Base-by-base conservation (phyloP, 2,888 invertebrate genomes). In the Noctua janthe region DNA sequence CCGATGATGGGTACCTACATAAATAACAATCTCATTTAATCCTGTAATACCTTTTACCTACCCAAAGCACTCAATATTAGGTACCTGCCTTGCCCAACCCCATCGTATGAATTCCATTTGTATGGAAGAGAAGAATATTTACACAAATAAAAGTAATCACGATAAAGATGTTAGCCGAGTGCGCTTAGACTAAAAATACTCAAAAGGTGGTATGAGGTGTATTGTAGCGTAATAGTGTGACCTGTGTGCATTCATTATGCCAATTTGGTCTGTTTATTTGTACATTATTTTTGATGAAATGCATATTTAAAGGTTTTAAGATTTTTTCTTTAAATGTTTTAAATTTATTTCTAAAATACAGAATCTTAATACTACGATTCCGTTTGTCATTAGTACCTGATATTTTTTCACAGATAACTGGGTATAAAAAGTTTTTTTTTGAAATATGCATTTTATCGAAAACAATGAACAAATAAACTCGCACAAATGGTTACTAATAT, bases 21-120 rank as follows among this genome's bases (percentile, higher is more conserved):
- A 88, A 85, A 90, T 87, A 89, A 84, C 82, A 85, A 87, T 85
- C 78, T 81, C 81, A 85, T 89, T 85, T 83, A 88, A 88, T 87
- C 83, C 79, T 80, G 66, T 87, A 85, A 88, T 83, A 87, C 84
- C 70, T 81, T 82, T 80, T 76, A 73, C 79, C 74, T 80, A 80
- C 62, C 62, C 62, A 20, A 81, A 83, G 81, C 85, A 80, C 74
- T 72, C 66, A 64, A 87, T 80, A 77, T 71, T 75, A 79, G 80
- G 82, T 59, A 71, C 59, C 66, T 43, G 71, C 77, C 76, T 72
- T 35, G 70, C 49, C 29, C 43, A 81, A 85, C 43, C 69, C 78
- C 69, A 67, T 73, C 56, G 43, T 47, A 88, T 35, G 73, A 76
- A 77, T 76, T 76, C 69, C 79, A 80, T 82, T 88, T 74, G 74